Evolutionary conservation across 2,888 invertebrate species (phyloP).

Genomic region (Hydraecia micacea): DNA sequence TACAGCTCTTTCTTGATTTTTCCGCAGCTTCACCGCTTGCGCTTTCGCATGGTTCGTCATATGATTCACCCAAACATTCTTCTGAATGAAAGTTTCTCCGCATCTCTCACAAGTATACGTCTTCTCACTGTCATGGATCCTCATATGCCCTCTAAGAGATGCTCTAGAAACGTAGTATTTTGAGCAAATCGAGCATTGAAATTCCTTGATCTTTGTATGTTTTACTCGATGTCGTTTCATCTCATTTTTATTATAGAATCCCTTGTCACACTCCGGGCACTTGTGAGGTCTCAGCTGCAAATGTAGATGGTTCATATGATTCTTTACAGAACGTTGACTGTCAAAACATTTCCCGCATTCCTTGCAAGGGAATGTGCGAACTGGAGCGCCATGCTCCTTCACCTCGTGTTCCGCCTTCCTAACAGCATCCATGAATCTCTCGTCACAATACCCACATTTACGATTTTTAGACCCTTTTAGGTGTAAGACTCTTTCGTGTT

Average conservation of each 20-base stretch:
- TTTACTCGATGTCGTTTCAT: constrained; percentile 47
- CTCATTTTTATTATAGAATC: constrained; percentile 43
- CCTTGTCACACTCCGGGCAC: constrained; percentile 71
- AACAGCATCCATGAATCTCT: constrained; percentile 70
- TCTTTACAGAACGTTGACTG: constrained; percentile 64
- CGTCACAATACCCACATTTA: constrained; percentile 75
- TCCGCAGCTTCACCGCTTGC: background rate
- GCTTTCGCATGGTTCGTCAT: constrained; percentile 40
- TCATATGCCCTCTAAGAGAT: constrained; percentile 32
- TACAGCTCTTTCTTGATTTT: background rate
- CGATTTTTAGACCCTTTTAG: constrained; percentile 55
- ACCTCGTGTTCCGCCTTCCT: constrained; percentile 70
- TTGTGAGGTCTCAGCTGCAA: constrained; percentile 68
- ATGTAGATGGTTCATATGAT: constrained; percentile 74
- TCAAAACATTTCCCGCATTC: constrained; percentile 73
- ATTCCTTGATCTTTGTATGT: constrained; percentile 53
- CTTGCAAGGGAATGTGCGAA: constrained; percentile 67
- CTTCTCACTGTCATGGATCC: constrained; percentile 23
- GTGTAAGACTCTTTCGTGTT: constrained; percentile 79
- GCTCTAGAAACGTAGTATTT: constrained; percentile 40
- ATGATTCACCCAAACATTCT: constrained; percentile 36
- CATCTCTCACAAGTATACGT: constrained; percentile 40
- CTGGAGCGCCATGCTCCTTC: constrained; percentile 68
- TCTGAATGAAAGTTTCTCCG: constrained; percentile 30
- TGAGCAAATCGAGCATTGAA: constrained; percentile 43